phyloP scores from a whole-genome alignment of 2,888 invertebrate species.

The Cecidostiba fungosa region DNA sequence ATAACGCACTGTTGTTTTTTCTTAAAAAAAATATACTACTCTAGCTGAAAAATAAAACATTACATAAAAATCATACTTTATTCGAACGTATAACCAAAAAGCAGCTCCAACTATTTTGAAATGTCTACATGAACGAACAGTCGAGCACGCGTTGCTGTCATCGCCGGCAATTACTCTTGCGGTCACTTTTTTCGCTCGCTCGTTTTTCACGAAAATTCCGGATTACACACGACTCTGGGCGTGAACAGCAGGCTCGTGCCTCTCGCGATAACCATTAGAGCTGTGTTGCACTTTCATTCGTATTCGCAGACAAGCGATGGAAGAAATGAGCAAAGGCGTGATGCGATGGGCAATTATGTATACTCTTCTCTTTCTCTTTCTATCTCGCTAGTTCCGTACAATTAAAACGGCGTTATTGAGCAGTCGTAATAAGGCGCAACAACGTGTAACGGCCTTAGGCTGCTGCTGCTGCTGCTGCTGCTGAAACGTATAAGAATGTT shows the following conservation, averaged over 20 bases:
- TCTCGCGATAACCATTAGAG: constrained; percentile 8
- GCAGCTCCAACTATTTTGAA: neutral
- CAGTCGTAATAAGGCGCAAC: constrained; percentile 45
- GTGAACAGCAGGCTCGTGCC: neutral
- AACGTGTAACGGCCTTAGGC: constrained; percentile 21
- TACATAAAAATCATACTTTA: neutral
- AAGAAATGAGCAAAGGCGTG: neutral
- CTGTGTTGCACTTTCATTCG: neutral
- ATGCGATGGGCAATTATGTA: constrained; percentile 16
- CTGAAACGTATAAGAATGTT: constrained; percentile 36
- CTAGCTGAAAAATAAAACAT: no score
- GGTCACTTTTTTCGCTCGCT: neutral
- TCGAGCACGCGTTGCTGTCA: constrained; percentile 13
- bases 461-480: no score
- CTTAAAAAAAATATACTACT: no score
- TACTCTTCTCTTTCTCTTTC: neutral
- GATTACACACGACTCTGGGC: neutral
- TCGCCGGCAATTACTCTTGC: constrained; percentile 13
- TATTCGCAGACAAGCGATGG: neutral
- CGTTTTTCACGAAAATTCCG: neutral
- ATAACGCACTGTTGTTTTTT: neutral
- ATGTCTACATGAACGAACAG: neutral
- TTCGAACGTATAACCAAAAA: neutral
- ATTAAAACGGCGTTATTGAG: constrained; percentile 51
- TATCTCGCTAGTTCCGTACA: constrained; percentile 34